Percentiles rank a stretch among this genome's conserved stretches.
Evolutionary conservation across 2,113 vertebrate genomes (phyloP).

Genomic region (Nesospiza acunhae): DNA sequence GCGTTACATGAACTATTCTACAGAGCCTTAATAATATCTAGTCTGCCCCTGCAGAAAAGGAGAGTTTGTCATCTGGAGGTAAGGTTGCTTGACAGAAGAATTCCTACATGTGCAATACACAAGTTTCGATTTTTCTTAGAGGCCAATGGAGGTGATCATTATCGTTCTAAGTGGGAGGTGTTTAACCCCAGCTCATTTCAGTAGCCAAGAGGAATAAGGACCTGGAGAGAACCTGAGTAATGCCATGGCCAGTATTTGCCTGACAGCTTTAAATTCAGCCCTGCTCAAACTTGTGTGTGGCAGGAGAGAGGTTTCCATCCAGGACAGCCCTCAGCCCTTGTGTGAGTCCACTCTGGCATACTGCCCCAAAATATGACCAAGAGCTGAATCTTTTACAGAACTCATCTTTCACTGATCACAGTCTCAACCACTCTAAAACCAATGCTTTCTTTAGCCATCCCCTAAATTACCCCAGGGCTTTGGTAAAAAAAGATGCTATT

Average conservation of each 20-base stretch:
- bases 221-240: background rate
- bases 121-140: background rate
- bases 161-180: background rate
- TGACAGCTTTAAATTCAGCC: background rate
- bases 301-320: background rate
- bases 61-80: constrained; percentile 31
- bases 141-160: background rate
- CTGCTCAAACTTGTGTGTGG: accelerated
- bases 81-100: constrained; percentile 20
- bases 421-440: background rate
- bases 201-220: background rate
- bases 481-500: background rate
- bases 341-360: accelerated
- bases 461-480: background rate
- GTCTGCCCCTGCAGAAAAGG: constrained; percentile 46
- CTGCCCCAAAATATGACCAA: background rate
- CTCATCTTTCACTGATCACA: background rate
- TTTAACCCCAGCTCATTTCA: background rate
- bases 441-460: background rate
- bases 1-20: constrained; percentile 39
- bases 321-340: background rate
- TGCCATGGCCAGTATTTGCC: background rate
- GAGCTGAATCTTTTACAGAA: background rate
- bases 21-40: constrained; percentile 62
- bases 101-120: background rate